Conservation (phyloP, 1,140 invertebrate genomes). For the Liolophura sinensis region DNA sequence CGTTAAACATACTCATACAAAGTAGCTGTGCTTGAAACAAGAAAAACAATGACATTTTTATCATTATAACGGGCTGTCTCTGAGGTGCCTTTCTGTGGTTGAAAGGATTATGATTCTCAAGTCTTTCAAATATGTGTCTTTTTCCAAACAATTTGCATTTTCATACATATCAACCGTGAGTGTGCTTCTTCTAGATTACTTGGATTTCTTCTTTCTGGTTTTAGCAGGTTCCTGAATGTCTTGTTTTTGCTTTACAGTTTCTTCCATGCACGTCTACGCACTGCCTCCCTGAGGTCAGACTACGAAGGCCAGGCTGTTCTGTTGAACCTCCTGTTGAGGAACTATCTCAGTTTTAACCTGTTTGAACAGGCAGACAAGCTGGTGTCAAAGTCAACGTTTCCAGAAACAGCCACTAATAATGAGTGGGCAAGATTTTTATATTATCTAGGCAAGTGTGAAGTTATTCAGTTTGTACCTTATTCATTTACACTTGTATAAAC, state of each 20-base stretch:
- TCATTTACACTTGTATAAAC: too few relatives aligned
- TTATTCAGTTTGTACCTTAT: too few relatives aligned
- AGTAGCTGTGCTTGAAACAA: too few relatives aligned
- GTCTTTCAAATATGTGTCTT: not conserved
- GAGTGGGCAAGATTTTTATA: constrained; percentile 98
- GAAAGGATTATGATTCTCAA: too few relatives aligned
- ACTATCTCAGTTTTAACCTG: constrained; percentile 93
- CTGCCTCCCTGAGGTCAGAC: constrained; percentile 93
- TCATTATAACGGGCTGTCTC: too few relatives aligned
- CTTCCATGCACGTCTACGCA: constrained; percentile 86
- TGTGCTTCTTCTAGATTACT: not conserved
- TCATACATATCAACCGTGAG: not conserved
- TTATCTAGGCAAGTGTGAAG: constrained; percentile 69
- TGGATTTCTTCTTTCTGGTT: not conserved
- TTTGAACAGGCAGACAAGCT: constrained; percentile 90
- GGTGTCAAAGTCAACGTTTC: constrained; percentile 94
- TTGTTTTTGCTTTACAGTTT: constrained; percentile 62
- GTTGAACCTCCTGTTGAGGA: constrained; percentile 92
- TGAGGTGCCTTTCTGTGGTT: too few relatives aligned
- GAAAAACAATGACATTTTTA: too few relatives aligned
- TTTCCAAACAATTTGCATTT: not conserved
- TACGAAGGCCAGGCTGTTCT: constrained; percentile 96
- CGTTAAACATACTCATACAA: too few relatives aligned
- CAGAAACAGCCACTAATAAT: constrained; percentile 95
- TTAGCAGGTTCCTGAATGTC: not conserved